These are phyloP conservation scores for Erithacus rubecula DNA, from an alignment of 2,797 vertebrate genomes.

Conservation along the genomic window DNA sequence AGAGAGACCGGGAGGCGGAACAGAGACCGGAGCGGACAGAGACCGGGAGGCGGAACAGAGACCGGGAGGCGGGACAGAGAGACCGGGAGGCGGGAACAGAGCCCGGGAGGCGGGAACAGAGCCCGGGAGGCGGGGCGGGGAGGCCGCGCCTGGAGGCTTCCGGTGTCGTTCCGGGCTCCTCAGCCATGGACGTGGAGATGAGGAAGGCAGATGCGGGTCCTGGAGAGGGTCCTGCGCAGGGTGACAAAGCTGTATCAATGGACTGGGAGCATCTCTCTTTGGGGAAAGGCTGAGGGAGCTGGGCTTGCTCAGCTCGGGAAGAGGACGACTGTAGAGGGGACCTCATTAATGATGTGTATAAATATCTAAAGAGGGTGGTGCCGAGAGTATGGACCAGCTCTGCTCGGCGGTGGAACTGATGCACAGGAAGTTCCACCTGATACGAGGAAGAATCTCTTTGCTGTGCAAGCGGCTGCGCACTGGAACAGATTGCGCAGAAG, in stretches of 20 bases:
- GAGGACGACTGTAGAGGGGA: not conserved
- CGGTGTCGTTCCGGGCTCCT: not conserved
- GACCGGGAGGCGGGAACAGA: not conserved
- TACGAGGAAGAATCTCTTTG: not conserved
- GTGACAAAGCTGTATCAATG: not conserved
- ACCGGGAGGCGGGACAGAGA: not conserved
- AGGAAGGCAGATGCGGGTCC: accelerated
- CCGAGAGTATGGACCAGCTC: not conserved
- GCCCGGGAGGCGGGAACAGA: not conserved
- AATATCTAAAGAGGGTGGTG: not conserved
- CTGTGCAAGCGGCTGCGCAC: too few relatives aligned
- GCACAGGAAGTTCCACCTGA: not conserved
- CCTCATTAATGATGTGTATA: not conserved
- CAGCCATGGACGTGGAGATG: accelerated
- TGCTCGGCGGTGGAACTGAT: not conserved
- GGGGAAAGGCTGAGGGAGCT: not conserved
- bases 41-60: too few relatives aligned
- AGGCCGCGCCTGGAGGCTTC: accelerated
- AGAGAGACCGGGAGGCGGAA: not conserved
- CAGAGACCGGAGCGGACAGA: too few relatives aligned
- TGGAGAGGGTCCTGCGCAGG: not conserved
- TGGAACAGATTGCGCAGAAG: not conserved
- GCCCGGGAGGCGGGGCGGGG: not conserved
- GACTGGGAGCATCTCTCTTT: not conserved
- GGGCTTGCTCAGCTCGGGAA: not conserved